Conservation (phyloP, 2,113 vertebrate genomes). For the Microtus montanus region DNA sequence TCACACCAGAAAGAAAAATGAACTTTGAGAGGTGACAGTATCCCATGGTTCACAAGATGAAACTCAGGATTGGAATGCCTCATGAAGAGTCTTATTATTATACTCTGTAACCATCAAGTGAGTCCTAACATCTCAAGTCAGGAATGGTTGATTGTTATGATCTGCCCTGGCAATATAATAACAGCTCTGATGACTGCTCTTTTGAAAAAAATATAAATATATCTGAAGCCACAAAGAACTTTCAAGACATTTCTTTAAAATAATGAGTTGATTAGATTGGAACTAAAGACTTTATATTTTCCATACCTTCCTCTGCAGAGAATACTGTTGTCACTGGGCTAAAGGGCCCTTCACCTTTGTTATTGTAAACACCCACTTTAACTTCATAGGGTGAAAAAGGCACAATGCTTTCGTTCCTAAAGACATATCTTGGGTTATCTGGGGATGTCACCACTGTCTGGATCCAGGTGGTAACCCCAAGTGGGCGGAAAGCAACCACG, state of each 20-base stretch:
- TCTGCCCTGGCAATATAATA: background rate
- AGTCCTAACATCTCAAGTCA: background rate
- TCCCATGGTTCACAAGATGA: background rate
- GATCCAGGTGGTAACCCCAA: constrained; percentile 92
- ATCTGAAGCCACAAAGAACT: background rate
- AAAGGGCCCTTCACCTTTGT: constrained; percentile 95
- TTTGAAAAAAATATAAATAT: background rate
- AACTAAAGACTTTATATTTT: background rate
- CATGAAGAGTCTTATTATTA: background rate
- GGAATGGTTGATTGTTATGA: background rate
- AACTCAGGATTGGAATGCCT: background rate
- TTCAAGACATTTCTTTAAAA: background rate
- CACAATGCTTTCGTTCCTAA: constrained; percentile 94
- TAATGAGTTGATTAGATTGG: background rate
- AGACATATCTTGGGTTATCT: constrained; percentile 89
- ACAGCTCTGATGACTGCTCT: background rate
- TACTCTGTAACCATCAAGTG: background rate
- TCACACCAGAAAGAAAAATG: background rate
- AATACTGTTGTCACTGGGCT: constrained; percentile 91
- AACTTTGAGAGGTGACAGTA: background rate
- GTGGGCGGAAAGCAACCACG: constrained; percentile 94
- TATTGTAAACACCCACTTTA: constrained; percentile 96
- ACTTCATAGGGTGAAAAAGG: constrained; percentile 94
- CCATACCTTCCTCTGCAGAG: constrained; percentile 95
- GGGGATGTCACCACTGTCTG: constrained; percentile 92